Evolutionary conservation across 92 coral and sea anemone species (phyloP).

Genomic region (Phenganax marumi): DNA sequence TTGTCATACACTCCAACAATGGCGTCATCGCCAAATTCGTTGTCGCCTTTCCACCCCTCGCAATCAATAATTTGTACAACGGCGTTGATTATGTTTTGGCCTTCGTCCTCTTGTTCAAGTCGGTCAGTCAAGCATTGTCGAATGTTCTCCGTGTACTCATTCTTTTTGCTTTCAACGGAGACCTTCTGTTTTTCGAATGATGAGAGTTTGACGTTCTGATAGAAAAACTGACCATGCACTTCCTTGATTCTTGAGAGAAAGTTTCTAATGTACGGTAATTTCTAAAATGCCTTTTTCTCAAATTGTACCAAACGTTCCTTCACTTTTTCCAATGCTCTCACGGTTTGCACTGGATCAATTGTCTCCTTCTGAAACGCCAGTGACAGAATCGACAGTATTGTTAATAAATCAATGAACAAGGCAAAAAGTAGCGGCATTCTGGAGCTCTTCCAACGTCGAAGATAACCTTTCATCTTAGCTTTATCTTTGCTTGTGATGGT

Average conservation of each 20-base stretch:
- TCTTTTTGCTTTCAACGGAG: conserved; percentile 16
- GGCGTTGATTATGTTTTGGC: conserved; percentile 25
- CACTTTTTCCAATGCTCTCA: conserved; percentile 23
- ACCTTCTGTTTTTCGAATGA: conserved; percentile 32
- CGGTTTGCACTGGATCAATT: conserved; percentile 25
- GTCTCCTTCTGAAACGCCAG: neutral
- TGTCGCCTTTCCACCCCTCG: conserved; percentile 61
- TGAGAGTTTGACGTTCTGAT: conserved; percentile 27
- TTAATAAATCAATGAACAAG: conserved; percentile 13
- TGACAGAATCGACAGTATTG: neutral
- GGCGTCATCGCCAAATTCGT: conserved; percentile 57
- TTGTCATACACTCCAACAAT: conserved; percentile 54
- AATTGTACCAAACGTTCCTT: conserved; percentile 16
- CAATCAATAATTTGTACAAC: conserved; percentile 22
- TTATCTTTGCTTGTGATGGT: conserved; percentile 23
- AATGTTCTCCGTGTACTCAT: conserved; percentile 12
- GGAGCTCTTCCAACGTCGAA: conserved; percentile 20
- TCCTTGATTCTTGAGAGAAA: conserved; percentile 22
- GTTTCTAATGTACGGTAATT: conserved; percentile 25
- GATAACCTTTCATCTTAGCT: conserved; percentile 19
- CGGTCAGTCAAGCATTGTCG: conserved; percentile 19
- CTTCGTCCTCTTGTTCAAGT: conserved; percentile 32
- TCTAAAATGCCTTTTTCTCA: conserved; percentile 20
- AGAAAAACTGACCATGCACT: conserved; percentile 25
- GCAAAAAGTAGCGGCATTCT: conserved; percentile 11